Evolutionary conservation across 2,113 vertebrate genomes (phyloP), one percentile per base, ranked within the genome.

Genomic region (Syngnathoides biaculeatus): DNA sequence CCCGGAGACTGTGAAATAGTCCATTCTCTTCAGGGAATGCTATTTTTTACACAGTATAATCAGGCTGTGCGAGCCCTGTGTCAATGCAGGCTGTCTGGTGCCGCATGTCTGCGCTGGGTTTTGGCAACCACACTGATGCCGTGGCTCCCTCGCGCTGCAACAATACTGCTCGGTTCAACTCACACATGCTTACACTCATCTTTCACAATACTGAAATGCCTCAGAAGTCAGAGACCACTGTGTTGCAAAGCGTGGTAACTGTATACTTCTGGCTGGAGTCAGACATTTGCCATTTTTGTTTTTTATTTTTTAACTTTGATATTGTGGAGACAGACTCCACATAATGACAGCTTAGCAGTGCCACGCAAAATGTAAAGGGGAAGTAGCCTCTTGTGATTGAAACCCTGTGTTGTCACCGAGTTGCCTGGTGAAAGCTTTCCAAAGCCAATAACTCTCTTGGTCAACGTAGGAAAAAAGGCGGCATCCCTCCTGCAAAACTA

Each of bases 341-440:
- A 79, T 82, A 71, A 75, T 67, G 71, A 88, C 73, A 75, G 74
- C 75, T 69, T 40, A 65, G 65, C 59, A 73, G 84, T 86, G 77
- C 79, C 72, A 71, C 67, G 72, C 80, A 82, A 14, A 80, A 78
- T 67, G 74, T 78, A 71, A 84, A 84, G 64, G 76, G 67, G 69
- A 86, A 87, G 85, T 81, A 77, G 67, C 68, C 74, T 72, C 62
- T 53, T 79, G 38, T 73, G 79, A 88, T 84, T 81, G 79, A 78
- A 84, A 83, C 71, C 80, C 59, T 70, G 75, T 75, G 71, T 68
- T 84, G 86, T 80, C 56, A 82, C 68, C 78, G 78, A 67, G 71
- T 50, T 43, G 69, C 72, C 75, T 73, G 61, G 35, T 85, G 81
- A 79, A 87, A 84, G 76, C 62, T 86, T 79, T 72, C 69, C 69